Evolutionary conservation across 2,888 invertebrate genomes (phyloP).

Genomic region (Desoria tigrina): DNA sequence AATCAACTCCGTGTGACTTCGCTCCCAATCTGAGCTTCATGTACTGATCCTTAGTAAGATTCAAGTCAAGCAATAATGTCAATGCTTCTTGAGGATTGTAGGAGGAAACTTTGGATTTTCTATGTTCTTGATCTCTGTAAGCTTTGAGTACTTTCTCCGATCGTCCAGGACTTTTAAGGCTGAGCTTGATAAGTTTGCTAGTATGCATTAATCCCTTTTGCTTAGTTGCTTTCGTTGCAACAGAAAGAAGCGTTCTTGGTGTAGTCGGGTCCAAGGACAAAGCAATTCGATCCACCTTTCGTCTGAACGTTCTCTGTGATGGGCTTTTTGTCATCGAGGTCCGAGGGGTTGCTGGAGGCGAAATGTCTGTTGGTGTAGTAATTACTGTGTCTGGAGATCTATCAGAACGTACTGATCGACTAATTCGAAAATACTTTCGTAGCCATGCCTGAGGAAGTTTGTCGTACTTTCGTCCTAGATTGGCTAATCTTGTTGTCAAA

Average conservation of each 20-base stretch:
- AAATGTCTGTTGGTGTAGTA: too few species aligned
- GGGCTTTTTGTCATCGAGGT: not conserved
- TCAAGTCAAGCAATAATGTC: not conserved
- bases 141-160: not conserved
- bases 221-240: not conserved
- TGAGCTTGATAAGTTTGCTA: not conserved
- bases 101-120: not conserved
- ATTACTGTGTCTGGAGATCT: too few species aligned
- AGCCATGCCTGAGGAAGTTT: too few species aligned
- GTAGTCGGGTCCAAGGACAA: not conserved
- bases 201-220: not conserved
- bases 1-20: not conserved
- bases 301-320: not conserved
- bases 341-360: not conserved
- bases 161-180: not conserved
- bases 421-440: too few species aligned
- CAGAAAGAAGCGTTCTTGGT: not conserved
- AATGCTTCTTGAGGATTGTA: constrained; percentile 3
- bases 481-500: too few species aligned
- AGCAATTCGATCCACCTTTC: not conserved
- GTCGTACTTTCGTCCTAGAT: too few species aligned
- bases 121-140: not conserved
- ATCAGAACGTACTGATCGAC: too few species aligned
- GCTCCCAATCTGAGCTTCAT: not conserved
- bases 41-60: constrained; percentile 5